Base-by-base conservation (phyloP, 2,113 vertebrate genomes). In the Nothobranchius kuhntae region DNA sequence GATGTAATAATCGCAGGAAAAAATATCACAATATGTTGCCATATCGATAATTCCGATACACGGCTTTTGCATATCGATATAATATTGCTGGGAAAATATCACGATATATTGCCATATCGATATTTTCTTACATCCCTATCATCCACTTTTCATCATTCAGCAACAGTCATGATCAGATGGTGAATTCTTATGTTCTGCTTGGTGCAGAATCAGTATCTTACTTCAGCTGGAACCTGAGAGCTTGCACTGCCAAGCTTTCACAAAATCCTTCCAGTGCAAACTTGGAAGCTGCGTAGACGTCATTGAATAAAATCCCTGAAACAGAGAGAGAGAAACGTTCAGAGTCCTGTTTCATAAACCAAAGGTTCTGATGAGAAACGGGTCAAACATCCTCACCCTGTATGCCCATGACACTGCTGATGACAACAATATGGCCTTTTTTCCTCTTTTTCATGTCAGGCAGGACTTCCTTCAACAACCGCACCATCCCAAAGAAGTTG, bases 241-340 rank as follows among this genome's bases (percentile, higher is more conserved):
- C 94, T 87, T 96, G 95, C 53, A 95, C 91, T 4, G 95, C 95
- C 59, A 96, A 88, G 77, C 95, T 95, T 84, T 96, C 95, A 0
- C 95, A 96, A 75, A 96, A 95, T n/a, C 94, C 94, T 82, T 96
- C 95, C 85, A 94, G 89, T 17, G 95, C 95, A 84, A 96, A 95
- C 79, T 95, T 96, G 15, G 95, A 95, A 2, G 95, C 95, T 54
- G 95, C 94, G 17, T 96, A 96, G 72, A 95, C 81, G n/a, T 96
- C 95, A 17, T 95, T 95, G 89, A 96, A 95, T 75, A 96, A 84
- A 66, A 95, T 95, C 45, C 94, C 94, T 96, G 73, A 38, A 81
- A 61, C 4, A 68, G 26, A 58, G 48, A 36, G 13, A 72, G 11
- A 1, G n/a, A 30, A 3, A 30, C 30, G 30, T 30, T 77, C 42